Base-by-base conservation (phyloP, 2,113 vertebrate genomes). In the Panthera leo region DNA sequence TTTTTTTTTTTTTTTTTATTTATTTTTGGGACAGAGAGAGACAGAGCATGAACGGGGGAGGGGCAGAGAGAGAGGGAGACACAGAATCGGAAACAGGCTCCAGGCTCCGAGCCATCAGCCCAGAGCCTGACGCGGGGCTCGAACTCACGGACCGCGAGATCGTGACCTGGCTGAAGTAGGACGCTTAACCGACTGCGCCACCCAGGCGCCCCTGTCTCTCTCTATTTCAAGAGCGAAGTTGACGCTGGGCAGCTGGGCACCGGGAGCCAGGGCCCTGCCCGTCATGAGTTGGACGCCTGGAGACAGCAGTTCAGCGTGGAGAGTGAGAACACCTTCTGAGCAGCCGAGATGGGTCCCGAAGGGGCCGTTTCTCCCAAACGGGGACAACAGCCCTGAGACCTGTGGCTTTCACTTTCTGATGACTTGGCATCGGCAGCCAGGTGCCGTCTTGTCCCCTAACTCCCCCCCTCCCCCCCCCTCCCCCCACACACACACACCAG, bases 151-250 rank as follows among this genome's bases (percentile, higher is more conserved):
- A n/a, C n/a, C n/a, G n/a, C n/a, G n/a, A n/a, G n/a, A n/a, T n/a
- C n/a, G n/a, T n/a, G n/a, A n/a, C n/a, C n/a, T n/a, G n/a, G n/a
- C n/a, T n/a, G n/a, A n/a, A n/a, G n/a, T n/a, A n/a, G n/a, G n/a
- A n/a, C n/a, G n/a, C n/a, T n/a, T n/a, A n/a, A n/a, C n/a, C n/a
- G n/a, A n/a, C n/a, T n/a, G n/a, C n/a, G n/a, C n/a, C n/a, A n/a
- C n/a, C n/a, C n/a, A n/a, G n/a, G n/a, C n/a, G n/a, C n/a, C n/a
- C n/a, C n/a, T n/a, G n/a, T n/a, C n/a, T 91, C 80, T 93, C 55
- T 53, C n/a, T 53, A 85, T 94, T 91, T 82, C 4, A 23, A 78
- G 83, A 90, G 34, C 9, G 23, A 85, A 83, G 67, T 36, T 23
- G 73, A 96, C 12, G 10, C n/a, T 5, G 10, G 48, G 10, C 53